Base-by-base conservation (phyloP, 2,113 vertebrate genomes). In the Crotophaga sulcirostris region DNA sequence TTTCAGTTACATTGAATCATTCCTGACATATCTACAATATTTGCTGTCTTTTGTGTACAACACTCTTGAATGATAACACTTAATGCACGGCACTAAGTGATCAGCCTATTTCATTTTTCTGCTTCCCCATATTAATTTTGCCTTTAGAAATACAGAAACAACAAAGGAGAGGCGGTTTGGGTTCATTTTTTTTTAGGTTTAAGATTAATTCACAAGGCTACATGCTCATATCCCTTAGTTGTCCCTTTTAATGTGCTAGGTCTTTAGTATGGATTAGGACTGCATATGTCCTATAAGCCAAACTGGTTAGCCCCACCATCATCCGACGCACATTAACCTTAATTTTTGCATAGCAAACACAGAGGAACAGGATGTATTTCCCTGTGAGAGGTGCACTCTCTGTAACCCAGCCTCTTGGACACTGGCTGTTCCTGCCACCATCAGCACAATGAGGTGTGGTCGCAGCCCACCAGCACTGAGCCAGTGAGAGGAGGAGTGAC, bases 1-100 rank as follows among this genome's bases (percentile, higher is more conserved):
- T 94, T 97, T 94, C 88, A 77, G 85, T 47, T 95, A 84, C 44
- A 33, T 5, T 95, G 92, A 90, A 90, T 84, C 88, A 94, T 94
- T 69, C 79, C 83, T 59, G 54, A 89, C 86, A 81, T 49, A 84
- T 64, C 76, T 86, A 81, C 83, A 90, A 23, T 87, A 94, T 90
- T 84, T 96, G 31, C 88, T 75, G 73, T 73, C 56, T 78, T 94
- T 80, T 63, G 36, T 42, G 45, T 75, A 55, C 73, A 86, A n/a
- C 64, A 21, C 4, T 79, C 70, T 40, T 49, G 40, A 91, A 81
- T 20, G 34, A 68, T 56, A 75, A n/a, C 52, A 68, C 56, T 70
- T 63, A 89, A 52, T 11, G 13, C 36, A 40, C 25, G 36, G 49
- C 49, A 38, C 62, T 40, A 76, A 85, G 31, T 36, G 60, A 84